Base-by-base conservation (phyloP, 2,888 invertebrate genomes). In the Gnatocerus cornutus region DNA sequence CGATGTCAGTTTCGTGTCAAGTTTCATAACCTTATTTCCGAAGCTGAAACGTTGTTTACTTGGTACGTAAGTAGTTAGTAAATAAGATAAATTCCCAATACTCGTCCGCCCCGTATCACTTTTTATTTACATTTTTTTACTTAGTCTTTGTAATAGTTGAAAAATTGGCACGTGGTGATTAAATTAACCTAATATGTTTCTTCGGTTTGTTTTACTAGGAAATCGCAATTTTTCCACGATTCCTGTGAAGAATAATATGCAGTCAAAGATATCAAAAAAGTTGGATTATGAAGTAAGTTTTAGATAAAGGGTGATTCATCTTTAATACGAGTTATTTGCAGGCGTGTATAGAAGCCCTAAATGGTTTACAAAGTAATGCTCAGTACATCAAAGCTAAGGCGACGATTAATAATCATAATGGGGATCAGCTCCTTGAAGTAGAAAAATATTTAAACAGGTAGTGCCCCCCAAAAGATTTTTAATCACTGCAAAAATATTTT, bases 281-380 rank as follows among this genome's bases (percentile, higher is more conserved):
- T 61, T 33, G 6, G 69, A 67, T 21, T 71, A 71, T 39, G 67
- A 67, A 21, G 71, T 71, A 52, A 71, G 71, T 61, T 33, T n/a
- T n/a, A n/a, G 6, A 33, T 33, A 33, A 7, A 33, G n/a, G 7
- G 7, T 33, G 33, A n/a, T 6, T 7, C 33, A 33, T 9, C 1
- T 33, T 33, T 21, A 4, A 21, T 21, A 4, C n/a, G 21, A 46
- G 30, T 14, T 43, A 52, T 27, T 81, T 83, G 62, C 79, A 95
- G 94, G 89, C 90, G 73, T 91, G 93, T 29, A 88, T 95, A 0
- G 84, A 86, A 62, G 87, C 89, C 52, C 84, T 96, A 16, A 93
- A 93, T 79, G 84, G 84, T 0, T 85, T 95, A 6, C 94, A 95
- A 83, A 91, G 92, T 37, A 95, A 94, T 82, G 89, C 90, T 21